A percentile compares a stretch with the other conserved stretches of the same genome.
Evolutionary conservation across 35 echinoderm and acorn worm genomes (phyloP).

Genomic region (Strongylocentrotus purpuratus): DNA sequence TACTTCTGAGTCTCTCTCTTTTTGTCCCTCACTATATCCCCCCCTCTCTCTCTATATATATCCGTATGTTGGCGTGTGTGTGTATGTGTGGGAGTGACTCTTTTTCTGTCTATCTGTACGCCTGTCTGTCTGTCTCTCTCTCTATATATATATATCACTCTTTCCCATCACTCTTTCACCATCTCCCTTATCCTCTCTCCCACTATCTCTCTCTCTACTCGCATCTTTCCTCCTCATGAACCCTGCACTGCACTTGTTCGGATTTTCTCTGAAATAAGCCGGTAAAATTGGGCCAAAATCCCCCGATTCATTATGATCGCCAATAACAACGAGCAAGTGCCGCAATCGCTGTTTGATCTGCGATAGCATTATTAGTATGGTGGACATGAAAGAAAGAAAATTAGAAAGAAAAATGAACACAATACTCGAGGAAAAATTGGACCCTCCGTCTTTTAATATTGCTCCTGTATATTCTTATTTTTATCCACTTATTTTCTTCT

Average conservation of each 20-base stretch:
- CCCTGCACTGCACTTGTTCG: not conserved
- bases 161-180: not conserved
- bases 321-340: not conserved
- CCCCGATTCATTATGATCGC: not conserved
- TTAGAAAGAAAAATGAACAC: not conserved
- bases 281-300: not conserved
- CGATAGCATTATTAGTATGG: not conserved
- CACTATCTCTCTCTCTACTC: not conserved
- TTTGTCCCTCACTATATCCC: not conserved
- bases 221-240: not conserved
- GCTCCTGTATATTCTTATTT: not conserved
- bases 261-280: not conserved
- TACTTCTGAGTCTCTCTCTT: not conserved
- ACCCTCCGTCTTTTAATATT: not conserved
- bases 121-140: no score
- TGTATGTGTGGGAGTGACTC: not conserved
- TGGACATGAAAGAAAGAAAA: not conserved
- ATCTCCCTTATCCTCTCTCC: not conserved
- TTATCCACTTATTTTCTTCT: not conserved
- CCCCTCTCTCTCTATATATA: not conserved
- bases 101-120: not conserved
- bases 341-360: not conserved
- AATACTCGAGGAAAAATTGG: not conserved
- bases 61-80: not conserved
- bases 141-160: no score